Base-by-base conservation (phyloP, 2,888 invertebrate species). In the Physocephala rufipes region DNA sequence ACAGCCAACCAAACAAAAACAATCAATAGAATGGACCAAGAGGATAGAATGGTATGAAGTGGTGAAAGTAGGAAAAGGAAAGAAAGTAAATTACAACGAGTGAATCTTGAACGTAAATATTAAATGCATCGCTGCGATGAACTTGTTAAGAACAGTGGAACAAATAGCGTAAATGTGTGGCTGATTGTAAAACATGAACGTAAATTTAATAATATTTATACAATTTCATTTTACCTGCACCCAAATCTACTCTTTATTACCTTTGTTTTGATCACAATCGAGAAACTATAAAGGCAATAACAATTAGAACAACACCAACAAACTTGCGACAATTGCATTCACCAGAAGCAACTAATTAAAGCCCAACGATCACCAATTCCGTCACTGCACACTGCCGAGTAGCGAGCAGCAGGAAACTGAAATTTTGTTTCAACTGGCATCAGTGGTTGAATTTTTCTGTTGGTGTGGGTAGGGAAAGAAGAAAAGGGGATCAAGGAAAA, bases 381-480 rank as follows among this genome's bases (percentile, higher is more conserved):
- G n/a, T n/a, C n/a, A n/a, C n/a, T n/a, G 28, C 21, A 4, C 36
- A 19, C 26, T 26, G 45, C 51, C 15, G 43, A n/a, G 36, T 51
- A 63, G 16, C 16, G 62, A 15, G 79, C 84, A 9, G 9, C 5
- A 36, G 84, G 84, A 84, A 84, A 83, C 84, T 83, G 84, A 85
- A 83, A 84, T 84, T 83, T 84, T 79, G 78, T 82, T 79, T 78
- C 81, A 83, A 81, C 82, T 82, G 81, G 79, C 79, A 81, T 82
- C 82, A 80, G 81, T 81, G 77, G 81, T 82, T 83, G 83, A 82
- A 82, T 83, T 82, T 82, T 80, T 82, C 83, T 84, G 84, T 79
- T 82, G 80, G 80, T 36, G 36, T 36, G 36, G 36, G 36, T 9
- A 9, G 76, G 75, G 78, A 71, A 77, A 75, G 67, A 76, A 49